Evolutionary conservation across 2,888 invertebrate genomes (phyloP).

Genomic region (Rugalucina vietnamica): DNA sequence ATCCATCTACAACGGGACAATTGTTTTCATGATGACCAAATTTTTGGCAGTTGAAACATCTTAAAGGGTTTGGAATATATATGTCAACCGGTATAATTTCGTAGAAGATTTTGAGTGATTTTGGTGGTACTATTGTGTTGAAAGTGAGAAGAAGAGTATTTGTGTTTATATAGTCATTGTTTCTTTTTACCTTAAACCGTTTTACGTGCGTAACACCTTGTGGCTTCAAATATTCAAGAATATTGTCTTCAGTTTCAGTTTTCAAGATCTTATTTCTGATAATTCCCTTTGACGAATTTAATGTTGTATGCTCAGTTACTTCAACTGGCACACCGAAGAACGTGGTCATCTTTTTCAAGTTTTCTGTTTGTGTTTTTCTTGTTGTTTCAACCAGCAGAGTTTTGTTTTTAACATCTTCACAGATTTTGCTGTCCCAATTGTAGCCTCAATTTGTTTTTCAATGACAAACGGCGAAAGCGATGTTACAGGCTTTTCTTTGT

Average conservation of each 20-base stretch:
- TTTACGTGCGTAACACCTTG: background rate
- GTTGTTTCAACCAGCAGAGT: background rate
- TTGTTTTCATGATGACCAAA: slow-evolving; percentile 19
- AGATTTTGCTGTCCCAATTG: background rate
- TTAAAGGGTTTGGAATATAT: background rate
- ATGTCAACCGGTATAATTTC: background rate
- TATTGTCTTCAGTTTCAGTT: background rate
- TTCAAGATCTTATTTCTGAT: no score
- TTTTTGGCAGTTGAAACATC: slow-evolving; percentile 10
- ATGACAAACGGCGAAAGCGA: background rate
- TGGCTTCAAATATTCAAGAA: background rate
- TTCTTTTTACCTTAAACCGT: background rate
- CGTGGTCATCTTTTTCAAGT: background rate
- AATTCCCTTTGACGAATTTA: background rate
- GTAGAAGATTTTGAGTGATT: background rate
- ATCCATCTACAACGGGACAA: no score
- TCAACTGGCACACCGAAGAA: background rate
- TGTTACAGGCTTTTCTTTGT: background rate
- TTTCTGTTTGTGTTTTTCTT: background rate
- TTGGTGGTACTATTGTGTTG: background rate
- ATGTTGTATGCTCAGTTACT: background rate
- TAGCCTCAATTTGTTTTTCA: background rate
- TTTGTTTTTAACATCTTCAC: background rate
- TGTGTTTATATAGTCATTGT: background rate
- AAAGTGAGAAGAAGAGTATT: background rate